These are phyloP conservation scores for Operophtera brumata DNA, from an alignment of 2,888 invertebrate species.

Conservation along the genomic window DNA sequence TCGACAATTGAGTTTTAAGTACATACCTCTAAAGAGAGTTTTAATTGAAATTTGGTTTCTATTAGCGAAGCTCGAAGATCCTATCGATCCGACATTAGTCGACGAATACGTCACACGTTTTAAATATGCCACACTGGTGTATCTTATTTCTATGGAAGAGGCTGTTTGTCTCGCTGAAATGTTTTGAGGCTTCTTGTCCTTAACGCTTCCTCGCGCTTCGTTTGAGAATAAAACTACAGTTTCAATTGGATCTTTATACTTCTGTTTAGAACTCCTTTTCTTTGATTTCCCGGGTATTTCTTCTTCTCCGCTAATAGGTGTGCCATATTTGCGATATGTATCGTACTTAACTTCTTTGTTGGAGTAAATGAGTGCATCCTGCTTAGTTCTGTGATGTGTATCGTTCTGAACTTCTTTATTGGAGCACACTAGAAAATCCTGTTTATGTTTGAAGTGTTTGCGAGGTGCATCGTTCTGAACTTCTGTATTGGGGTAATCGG, in stretches of 20 bases:
- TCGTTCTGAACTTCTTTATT: no score
- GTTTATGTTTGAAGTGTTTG: neutral
- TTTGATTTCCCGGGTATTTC: neutral
- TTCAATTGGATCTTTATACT: neutral
- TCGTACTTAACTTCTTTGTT: no score
- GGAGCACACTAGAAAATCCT: neutral
- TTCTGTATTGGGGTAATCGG: neutral
- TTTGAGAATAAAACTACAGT: constrained; percentile 23
- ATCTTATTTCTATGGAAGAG: constrained; percentile 56
- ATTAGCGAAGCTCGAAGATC: constrained; percentile 30
- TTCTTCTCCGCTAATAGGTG: no score
- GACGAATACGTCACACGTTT: constrained; percentile 51
- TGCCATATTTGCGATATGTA: no score
- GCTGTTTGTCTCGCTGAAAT: constrained; percentile 36
- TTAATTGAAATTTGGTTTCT: constrained; percentile 47
- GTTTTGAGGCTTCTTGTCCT: constrained; percentile 10
- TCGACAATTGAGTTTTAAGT: no score
- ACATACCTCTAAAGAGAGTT: constrained; percentile 61
- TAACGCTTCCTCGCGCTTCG: neutral
- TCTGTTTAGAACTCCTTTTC: no score
- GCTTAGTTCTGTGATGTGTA: no score
- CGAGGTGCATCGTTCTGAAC: neutral
- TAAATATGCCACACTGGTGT: constrained; percentile 43
- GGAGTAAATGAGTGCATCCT: no score
- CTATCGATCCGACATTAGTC: constrained; percentile 39